Conservation (phyloP, 1,140 invertebrate species). For the Megathymus violae region DNA sequence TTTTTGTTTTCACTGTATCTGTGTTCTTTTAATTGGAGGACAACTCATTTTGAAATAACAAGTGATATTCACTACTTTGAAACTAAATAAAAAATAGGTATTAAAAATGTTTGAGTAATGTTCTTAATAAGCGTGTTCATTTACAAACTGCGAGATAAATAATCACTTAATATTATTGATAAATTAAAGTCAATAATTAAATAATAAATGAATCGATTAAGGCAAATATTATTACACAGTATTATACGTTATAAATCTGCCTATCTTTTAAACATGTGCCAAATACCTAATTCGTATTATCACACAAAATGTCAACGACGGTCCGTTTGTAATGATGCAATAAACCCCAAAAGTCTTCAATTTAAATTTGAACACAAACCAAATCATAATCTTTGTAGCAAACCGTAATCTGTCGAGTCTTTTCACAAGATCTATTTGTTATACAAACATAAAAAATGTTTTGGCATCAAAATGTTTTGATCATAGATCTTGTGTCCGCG, state of each 20-base stretch:
- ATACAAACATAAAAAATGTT: neutral
- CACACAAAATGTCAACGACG: neutral
- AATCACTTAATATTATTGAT: too few relatives aligned
- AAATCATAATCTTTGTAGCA: neutral
- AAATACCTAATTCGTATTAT: neutral
- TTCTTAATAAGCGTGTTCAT: too few relatives aligned
- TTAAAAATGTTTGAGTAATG: too few relatives aligned
- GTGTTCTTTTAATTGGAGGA: neutral
- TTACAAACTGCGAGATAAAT: too few relatives aligned
- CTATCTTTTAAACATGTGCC: too few relatives aligned
- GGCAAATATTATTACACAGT: too few relatives aligned
- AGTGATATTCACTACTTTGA: too few relatives aligned
- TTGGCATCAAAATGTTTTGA: slow-evolving; percentile 2
- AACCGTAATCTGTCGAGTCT: neutral
- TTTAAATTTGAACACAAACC: neutral
- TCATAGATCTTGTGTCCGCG: neutral
- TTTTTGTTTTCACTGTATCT: neutral
- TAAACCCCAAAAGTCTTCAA: neutral
- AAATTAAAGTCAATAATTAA: too few relatives aligned
- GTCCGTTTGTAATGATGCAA: neutral
- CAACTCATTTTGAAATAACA: too few relatives aligned
- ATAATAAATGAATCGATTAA: too few relatives aligned
- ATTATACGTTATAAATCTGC: too few relatives aligned
- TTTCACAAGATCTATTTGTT: neutral
- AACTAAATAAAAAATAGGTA: too few relatives aligned